Base-by-base conservation (phyloP, 1,140 invertebrate species). In the Coelopa frigida region DNA sequence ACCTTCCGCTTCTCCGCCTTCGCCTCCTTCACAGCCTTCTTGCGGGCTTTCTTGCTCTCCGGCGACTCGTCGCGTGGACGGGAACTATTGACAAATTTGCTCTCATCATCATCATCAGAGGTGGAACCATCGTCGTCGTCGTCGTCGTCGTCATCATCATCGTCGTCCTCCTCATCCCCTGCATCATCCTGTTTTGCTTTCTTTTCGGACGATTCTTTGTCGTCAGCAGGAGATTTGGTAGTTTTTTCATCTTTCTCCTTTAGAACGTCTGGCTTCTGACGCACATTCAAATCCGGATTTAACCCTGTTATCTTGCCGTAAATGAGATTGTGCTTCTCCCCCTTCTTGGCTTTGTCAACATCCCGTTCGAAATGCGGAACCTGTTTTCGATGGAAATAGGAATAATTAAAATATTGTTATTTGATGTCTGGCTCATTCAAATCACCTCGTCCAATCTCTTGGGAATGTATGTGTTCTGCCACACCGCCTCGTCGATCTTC, bases 381-480 rank as follows among this genome's bases (percentile, higher is more conserved):
- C 84, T 87, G 64, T 29, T 10, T 10, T 5, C 1, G 1, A 31
- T 5, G 2, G 3, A 39, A 37, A 37, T 40, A 24, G n/a, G 32
- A 14, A 3, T 7, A 1, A 5, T 14, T 21, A 12, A 22, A 21
- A 7, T 8, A 17, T 8, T 12, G 1, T 0, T 43, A 24, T n/a
- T 21, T 17, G 10, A 12, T 23, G 14, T 20, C 21, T 39, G 4
- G 17, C 22, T 26, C 12, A 29, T 6, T 47, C 31, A 29, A 53
- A 50, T 56, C 67, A 91, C 90, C 75, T 98, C 86, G 55, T 83
- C 84, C n/a, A 99, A 74, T 51, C 85, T 85, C 70, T 95, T 85
- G 17, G 96, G 95, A 69, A 99, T 98, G 62, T 84, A 98, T 10
- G 85, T 80, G 66, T 92, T 82, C 62, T 95, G 94, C 70, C 99